Percentiles rank a stretch among this genome's conserved stretches.
Conservation (phyloP, 2,113 vertebrate genomes). For the Narcine bancroftii region DNA sequence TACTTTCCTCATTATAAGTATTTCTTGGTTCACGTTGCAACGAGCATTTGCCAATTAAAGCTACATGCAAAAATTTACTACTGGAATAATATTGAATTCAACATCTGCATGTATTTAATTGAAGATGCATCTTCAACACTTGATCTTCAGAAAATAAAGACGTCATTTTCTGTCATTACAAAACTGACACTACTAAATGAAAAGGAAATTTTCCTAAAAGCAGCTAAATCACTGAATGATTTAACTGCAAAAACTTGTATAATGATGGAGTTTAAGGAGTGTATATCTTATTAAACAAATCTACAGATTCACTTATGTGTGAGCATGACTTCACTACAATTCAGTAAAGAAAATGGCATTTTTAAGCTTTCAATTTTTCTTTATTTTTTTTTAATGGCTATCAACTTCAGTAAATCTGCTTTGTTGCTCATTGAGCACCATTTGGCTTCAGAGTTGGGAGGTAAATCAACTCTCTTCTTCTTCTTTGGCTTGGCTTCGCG, state of each 20-base stretch:
- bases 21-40: not conserved
- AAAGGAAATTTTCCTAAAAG: not conserved
- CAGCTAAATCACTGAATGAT: not conserved
- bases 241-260: not conserved
- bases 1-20: not conserved
- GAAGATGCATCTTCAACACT: not conserved
- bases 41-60: conserved; percentile 4
- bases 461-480: no score
- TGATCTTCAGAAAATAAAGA: not conserved
- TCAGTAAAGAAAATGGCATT: conserved; percentile 6
- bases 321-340: not conserved
- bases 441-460: not conserved
- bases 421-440: not conserved
- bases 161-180: not conserved
- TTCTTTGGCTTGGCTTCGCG: no score
- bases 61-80: not conserved
- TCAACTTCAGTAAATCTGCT: not conserved
- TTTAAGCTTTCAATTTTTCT: not conserved
- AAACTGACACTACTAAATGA: not conserved
- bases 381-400: not conserved
- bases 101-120: not conserved
- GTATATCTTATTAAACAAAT: not conserved
- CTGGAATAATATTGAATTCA: conserved; percentile 25
- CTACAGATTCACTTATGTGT: not conserved
- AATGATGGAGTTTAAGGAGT: not conserved